Evolutionary conservation across 2,797 vertebrate genomes (phyloP), one percentile per base, ranked within the genome.

Genomic region (Argentina silus): DNA sequence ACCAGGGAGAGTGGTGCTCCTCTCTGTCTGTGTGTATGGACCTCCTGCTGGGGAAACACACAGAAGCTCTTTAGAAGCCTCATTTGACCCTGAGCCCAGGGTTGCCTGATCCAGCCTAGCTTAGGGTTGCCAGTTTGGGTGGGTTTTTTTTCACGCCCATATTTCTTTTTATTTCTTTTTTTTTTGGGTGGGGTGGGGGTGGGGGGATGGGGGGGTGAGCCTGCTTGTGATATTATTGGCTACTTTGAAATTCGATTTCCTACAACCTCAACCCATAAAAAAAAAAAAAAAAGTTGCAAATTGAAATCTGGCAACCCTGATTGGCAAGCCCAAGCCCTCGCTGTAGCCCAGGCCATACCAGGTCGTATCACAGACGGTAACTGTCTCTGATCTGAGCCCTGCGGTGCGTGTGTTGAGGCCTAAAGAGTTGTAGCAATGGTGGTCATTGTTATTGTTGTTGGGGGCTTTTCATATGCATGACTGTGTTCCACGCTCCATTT

Each of bases 391-490:
- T 89, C 86, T 87, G 79, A 91, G 83, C 78, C 77, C 89, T 83
- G 80, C 74, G 64, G 87, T 86, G 89, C n/a, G 42, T 79, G 87
- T 79, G 17, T 6, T 19, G 71, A 85, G 85, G 75, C 78, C 88
- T 74, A 70, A 77, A 79, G 90, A 87, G 89, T 83, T 65, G 0
- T 27, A 77, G 83, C 84, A 63, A 53, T 76, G 78, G 72, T 48
- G 78, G 79, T 78, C 84, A 83, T 77, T 81, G 86, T 83, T 57
- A 55, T 27, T 51, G 83, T 86, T 89, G 87, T 88, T 88, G 84
- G 78, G 73, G 71, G 65, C 87, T 21, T 92, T 91, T 92, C 86
- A 90, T 90, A 91, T 88, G 87, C 69, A 88, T 91, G 87, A 92
- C 85, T 93, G 89, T 89, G 83, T 89, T 80, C 86, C 85, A 84